A percentile compares a stretch with the other conserved stretches of the same genome.
phyloP scores from a whole-genome alignment of 2,113 vertebrate species.

The Prunella fulvescens region DNA sequence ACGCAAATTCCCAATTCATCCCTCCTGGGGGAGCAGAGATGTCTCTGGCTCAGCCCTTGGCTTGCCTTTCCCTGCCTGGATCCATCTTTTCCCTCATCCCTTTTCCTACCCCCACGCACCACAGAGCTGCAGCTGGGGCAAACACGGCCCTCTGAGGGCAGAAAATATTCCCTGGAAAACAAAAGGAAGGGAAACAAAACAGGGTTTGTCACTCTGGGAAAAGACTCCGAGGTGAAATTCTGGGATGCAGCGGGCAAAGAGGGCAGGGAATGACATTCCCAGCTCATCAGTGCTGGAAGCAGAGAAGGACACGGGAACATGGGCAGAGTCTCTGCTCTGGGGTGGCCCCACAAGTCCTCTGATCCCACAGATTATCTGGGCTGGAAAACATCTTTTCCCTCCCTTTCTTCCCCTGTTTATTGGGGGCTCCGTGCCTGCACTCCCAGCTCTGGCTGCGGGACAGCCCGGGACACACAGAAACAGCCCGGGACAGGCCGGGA shows the following conservation, averaged over 20 bases:
- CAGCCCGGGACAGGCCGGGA: background rate
- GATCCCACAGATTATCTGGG: background rate
- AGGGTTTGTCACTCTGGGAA: rapidly evolving
- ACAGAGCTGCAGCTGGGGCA: background rate
- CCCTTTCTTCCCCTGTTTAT: rapidly evolving
- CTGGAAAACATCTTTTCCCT: background rate
- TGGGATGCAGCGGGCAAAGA: background rate
- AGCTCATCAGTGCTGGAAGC: background rate
- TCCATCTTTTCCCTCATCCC: background rate
- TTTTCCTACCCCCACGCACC: rapidly evolving
- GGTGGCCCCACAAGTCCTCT: rapidly evolving
- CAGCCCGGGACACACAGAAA: rapidly evolving
- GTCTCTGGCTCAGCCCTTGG: background rate
- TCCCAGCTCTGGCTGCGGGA: background rate
- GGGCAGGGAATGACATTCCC: background rate
- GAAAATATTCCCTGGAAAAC: background rate
- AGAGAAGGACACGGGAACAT: rapidly evolving
- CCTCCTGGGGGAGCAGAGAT: background rate
- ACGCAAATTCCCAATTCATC: background rate
- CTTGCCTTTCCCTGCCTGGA: background rate
- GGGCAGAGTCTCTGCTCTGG: background rate
- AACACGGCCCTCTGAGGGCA: background rate
- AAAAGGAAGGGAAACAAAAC: background rate
- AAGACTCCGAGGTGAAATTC: rapidly evolving
- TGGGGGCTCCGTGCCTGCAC: rapidly evolving